Evolutionary conservation across 2,888 invertebrate species (phyloP), one percentile per base, ranked within the genome.

Genomic region (Ferrisia virgata): DNA sequence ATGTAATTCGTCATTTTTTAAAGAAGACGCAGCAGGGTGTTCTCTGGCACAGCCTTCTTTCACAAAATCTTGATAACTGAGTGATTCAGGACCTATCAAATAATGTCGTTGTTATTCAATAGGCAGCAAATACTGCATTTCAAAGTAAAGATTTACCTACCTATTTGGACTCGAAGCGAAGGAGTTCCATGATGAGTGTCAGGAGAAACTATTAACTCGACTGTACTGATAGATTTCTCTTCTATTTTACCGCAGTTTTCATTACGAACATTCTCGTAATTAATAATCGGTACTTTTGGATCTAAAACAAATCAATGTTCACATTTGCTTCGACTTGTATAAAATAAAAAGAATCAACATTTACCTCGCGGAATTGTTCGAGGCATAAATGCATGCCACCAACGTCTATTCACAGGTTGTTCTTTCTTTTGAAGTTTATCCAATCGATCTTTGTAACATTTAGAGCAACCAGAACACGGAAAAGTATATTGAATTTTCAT

Each of bases 391-490:
- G 88, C 87, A 85, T 90, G 89, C 89, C 91, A 91, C 91, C 91
- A 91, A 69, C 88, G 87, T 86, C 85, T 87, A 69, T 28, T 79
- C 79, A 86, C 85, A 6, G 58, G 36, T 39, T 58, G 28, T 18
- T 58, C 40, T 76, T 85, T 39, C 43, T 79, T 25, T 86, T 87
- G 87, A 36, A 82, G 25, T 15, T 80, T 28, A 83, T 86, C 86
- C 18, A 88, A 88, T 25, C 89, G 88, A 33, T 89, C 88, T 86
- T 89, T 87, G 85, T 91, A 88, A 87, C 97, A 97, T 86, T 92
- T 93, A 33, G 91, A 92, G 88, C 97, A 97, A 11, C 97, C 97
- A 2, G 89, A 87, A 87, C 97, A 97, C 0, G 96, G 95, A 4
- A 92, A 92, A 2, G 94, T 92, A 88, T 94, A 97, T 85, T 91